phyloP scores from a whole-genome alignment of 2,797 vertebrate genomes.

The Trachops cirrhosus region DNA sequence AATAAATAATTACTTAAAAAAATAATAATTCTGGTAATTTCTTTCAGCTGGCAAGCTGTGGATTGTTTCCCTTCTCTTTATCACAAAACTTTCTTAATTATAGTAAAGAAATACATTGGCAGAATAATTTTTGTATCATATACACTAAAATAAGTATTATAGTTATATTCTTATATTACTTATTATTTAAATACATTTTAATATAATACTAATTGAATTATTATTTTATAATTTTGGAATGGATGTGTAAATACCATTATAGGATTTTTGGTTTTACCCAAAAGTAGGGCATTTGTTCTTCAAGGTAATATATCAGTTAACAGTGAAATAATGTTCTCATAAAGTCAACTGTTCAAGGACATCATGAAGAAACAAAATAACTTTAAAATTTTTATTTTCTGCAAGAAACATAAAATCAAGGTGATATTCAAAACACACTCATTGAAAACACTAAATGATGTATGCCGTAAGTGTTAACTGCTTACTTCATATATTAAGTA shows the following conservation, averaged over 20 bases:
- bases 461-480: background rate
- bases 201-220: background rate
- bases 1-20: no score
- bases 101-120: background rate
- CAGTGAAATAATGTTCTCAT: background rate
- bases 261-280: background rate
- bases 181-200: background rate
- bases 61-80: background rate
- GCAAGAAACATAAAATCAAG: background rate
- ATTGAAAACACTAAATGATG: background rate
- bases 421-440: background rate
- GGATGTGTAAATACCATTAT: background rate
- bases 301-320: background rate
- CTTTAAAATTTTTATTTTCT: background rate
- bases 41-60: background rate
- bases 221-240: background rate
- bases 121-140: background rate
- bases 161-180: background rate
- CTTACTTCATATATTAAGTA: background rate
- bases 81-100: background rate
- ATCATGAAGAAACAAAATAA: background rate
- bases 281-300: background rate
- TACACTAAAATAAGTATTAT: background rate
- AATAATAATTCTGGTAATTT: slow-evolving; percentile 13
- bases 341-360: background rate